phyloP scores from a whole-genome alignment of 1,140 invertebrate genomes.

The Drosophila ogumai region DNA sequence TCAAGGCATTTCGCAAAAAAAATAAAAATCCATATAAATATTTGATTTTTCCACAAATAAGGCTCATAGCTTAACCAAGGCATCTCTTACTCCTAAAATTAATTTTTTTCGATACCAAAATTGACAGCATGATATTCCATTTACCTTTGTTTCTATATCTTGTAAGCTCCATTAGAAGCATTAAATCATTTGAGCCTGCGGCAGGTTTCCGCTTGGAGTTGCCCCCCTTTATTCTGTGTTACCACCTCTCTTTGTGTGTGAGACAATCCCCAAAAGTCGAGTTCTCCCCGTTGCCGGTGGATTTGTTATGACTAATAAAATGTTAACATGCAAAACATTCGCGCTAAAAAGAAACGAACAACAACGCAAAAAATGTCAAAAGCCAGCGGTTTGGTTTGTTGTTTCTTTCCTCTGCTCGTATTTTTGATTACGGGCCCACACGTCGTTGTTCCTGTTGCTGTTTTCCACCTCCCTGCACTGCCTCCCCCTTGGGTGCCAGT shows the following conservation, averaged over 20 bases:
- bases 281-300: conserved; percentile 38
- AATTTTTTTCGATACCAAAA: not conserved
- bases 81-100: not conserved
- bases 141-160: conserved; percentile 8
- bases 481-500: conserved; percentile 10
- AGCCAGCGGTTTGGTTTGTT: conserved; percentile 53
- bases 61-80: not conserved
- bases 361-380: conserved; percentile 72
- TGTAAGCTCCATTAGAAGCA: conserved; percentile 35
- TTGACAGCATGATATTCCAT: conserved; percentile 4
- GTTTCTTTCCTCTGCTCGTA: conserved; percentile 33
- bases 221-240: conserved; percentile 5
- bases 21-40: not conserved
- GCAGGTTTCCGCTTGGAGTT: conserved; percentile 34
- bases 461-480: not conserved
- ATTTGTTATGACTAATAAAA: conserved; percentile 83
- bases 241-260: conserved; percentile 7
- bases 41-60: not conserved
- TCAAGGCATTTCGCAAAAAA: not conserved
- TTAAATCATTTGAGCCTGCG: conserved; percentile 59
- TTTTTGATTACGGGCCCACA: conserved; percentile 73
- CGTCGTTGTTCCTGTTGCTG: conserved; percentile 50
- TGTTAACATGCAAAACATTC: conserved; percentile 83
- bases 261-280: conserved; percentile 37
- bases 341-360: conserved; percentile 59